phyloP scores from a whole-genome alignment of 1,140 invertebrate species.

The Cylas formicarius region DNA sequence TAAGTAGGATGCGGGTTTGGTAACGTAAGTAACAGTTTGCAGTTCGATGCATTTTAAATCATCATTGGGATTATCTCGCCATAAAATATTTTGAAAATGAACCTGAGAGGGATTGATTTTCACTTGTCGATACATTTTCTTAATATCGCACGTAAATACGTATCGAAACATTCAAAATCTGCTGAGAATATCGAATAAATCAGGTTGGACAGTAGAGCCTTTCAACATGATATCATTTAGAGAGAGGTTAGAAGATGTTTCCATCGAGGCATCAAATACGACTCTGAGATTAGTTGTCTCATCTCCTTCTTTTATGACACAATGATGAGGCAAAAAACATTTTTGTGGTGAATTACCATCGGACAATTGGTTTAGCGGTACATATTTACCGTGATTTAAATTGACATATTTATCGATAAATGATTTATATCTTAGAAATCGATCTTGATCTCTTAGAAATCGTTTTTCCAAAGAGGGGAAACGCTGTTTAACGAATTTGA shows the following conservation, averaged over 20 bases:
- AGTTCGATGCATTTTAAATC: constrained; percentile 8
- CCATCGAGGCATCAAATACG: constrained; percentile 36
- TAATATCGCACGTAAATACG: constrained; percentile 10
- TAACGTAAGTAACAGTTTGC: constrained; percentile 14
- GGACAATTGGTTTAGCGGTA: constrained; percentile 16
- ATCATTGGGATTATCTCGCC: constrained; percentile 10
- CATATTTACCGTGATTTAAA: constrained; percentile 27
- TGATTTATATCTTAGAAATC: constrained; percentile 17
- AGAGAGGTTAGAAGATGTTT: constrained; percentile 31
- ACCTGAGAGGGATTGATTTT: constrained; percentile 8
- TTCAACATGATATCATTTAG: constrained; percentile 29
- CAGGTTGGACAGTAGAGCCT: constrained; percentile 17
- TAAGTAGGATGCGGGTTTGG: constrained; percentile 1
- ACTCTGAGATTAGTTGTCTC: constrained; percentile 35
- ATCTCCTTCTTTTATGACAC: constrained; percentile 27
- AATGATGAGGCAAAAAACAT: constrained; percentile 30
- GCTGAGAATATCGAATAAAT: constrained; percentile 14
- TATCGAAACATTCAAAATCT: constrained; percentile 5
- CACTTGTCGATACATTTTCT: constrained; percentile 14
- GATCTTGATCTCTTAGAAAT: background rate
- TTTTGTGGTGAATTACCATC: no score
- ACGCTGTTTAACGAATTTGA: background rate
- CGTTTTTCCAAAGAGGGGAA: constrained; percentile 6
- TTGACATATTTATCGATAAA: constrained; percentile 32
- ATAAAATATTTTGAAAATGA: constrained; percentile 12